phyloP scores from a whole-genome alignment of 2,113 vertebrate genomes.

The Natator depressus region DNA sequence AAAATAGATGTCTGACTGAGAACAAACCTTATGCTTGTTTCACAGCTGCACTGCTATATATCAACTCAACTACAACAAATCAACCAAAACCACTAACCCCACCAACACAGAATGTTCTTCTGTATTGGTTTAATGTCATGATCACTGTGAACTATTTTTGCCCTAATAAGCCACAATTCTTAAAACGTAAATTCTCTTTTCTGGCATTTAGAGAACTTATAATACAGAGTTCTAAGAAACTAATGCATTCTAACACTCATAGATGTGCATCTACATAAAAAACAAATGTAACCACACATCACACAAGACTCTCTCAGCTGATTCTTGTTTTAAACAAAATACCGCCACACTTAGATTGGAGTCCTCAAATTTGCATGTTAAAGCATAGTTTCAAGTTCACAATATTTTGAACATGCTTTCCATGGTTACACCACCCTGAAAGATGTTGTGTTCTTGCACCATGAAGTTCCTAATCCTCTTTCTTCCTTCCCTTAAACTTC shows the following conservation, averaged over 20 bases:
- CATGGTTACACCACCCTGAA: neutral
- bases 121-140: neutral
- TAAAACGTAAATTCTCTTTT: neutral
- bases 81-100: neutral
- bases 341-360: neutral
- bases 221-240: neutral
- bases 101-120: neutral
- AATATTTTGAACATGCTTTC: neutral
- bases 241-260: neutral
- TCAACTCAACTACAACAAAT: neutral
- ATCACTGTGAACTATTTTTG: neutral
- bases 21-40: neutral
- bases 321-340: neutral
- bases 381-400: neutral
- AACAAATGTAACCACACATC: neutral
- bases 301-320: neutral
- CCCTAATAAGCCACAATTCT: neutral
- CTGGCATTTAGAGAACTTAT: neutral
- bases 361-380: neutral
- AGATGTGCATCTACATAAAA: neutral
- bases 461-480: neutral
- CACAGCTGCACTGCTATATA: no score
- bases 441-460: neutral
- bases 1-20: neutral
- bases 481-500: neutral